Evolutionary conservation across 2,797 vertebrate species (phyloP).

Genomic region (Oreochromis mossambicus): DNA sequence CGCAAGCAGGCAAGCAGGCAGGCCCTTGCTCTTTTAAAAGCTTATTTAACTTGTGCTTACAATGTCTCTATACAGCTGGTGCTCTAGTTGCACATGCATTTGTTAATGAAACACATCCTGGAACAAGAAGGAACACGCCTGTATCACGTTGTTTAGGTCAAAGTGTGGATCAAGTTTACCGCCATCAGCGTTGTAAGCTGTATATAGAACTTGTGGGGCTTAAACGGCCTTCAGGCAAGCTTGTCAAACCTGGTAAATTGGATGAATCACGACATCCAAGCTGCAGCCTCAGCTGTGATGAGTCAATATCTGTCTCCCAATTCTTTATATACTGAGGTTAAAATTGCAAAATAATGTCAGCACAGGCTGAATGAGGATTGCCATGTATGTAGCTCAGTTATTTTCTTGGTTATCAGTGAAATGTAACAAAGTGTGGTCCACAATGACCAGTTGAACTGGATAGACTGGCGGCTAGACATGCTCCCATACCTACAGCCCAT

Average conservation of each 20-base stretch:
- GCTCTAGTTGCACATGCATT: not conserved
- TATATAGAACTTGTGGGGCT: conserved; percentile 10
- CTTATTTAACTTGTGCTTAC: not conserved
- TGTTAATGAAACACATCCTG: not conserved
- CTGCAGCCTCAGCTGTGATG: conserved; percentile 11
- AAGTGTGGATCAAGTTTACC: not conserved
- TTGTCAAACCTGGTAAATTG: conserved; percentile 13
- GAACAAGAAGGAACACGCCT: not conserved
- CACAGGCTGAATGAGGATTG: not conserved
- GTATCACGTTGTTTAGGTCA: not conserved
- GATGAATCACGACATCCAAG: conserved; percentile 31
- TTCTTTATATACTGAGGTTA: not conserved
- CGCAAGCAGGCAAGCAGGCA: not conserved
- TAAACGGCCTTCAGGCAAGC: conserved; percentile 15
- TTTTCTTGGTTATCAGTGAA: not conserved
- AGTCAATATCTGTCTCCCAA: conserved; percentile 35
- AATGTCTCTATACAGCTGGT: not conserved
- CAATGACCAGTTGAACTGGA: not conserved
- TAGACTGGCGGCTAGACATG: not conserved
- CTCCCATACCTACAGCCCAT: not conserved
- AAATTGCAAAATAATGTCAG: not conserved
- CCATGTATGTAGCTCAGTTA: not conserved
- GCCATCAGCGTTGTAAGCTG: not conserved
- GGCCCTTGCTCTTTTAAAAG: not conserved
- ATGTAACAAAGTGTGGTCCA: not conserved